Base-by-base conservation (phyloP, 2,888 invertebrate species). In the Caenorhabditis imperialis region DNA sequence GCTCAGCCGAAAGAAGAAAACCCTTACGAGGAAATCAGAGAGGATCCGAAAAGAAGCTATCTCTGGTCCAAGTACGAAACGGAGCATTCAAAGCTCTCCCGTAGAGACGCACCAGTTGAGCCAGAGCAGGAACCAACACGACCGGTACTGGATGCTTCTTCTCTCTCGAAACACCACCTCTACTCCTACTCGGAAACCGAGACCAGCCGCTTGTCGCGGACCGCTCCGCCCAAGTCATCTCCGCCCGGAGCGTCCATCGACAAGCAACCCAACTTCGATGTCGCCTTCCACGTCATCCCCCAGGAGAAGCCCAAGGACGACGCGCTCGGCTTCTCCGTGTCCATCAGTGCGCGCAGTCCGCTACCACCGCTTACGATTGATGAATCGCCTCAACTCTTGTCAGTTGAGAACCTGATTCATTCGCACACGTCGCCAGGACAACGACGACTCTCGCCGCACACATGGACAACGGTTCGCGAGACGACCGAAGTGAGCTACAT, bases 401-500 rank as follows among this genome's bases (percentile, higher is more conserved):
- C 73, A 33, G 65, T 73, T 45, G 77, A 77, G 53, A 65, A 71
- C 40, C 27, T 75, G 30, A 38, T 70, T 33, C 54, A 63, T 22
- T 53, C 71, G 38, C 63, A 54, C 33, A 40, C 54, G 22, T 60
- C 65, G 20, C 55, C 80, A 16, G 50, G 72, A 2, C 62, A 73
- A 38, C 76, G 79, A 25, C 79, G 82, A 20, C 74, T 80, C 3
- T 78, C 78, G 7, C 80, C 80, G 12, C 80, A 80, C 63, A 67
- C 75, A 4, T 86, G 86, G 86, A 86, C 85, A 1, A 84, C 83
- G 8, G 73, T 86, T 22, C 80, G 83, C 8, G 85, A 85, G 44
- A 82, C 81, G 3, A 82, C 85, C 2, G 83, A 82, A 45, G 76
- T 86, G 50, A 81, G 82, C 30, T 86, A 85, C 73, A 78, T 84